These are phyloP conservation scores for Pan paniscus DNA, from an alignment of 2,113 vertebrate genomes.

Conservation along the genomic window DNA sequence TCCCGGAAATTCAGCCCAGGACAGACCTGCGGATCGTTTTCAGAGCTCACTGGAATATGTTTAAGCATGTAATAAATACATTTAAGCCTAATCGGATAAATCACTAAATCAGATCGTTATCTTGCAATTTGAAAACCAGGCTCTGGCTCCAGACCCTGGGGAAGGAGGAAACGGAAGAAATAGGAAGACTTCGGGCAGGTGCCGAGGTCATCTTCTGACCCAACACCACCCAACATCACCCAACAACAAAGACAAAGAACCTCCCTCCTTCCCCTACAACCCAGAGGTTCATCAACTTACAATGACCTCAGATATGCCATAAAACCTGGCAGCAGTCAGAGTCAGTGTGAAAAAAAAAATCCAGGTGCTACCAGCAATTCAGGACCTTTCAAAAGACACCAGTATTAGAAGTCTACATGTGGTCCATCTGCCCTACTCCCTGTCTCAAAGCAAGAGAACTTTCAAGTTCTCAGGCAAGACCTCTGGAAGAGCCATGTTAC, in stretches of 20 bases:
- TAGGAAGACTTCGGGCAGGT: not conserved
- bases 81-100: conserved; percentile 77
- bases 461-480: not conserved
- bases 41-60: conserved; percentile 70
- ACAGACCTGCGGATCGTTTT: conserved; percentile 65
- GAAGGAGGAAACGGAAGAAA: conserved; percentile 24
- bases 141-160: conserved; percentile 36
- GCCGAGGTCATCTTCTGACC: not conserved
- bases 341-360: not conserved
- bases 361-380: rapidly evolving
- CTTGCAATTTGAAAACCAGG: conserved; percentile 71
- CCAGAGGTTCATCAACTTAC: not conserved
- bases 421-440: not conserved
- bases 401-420: not conserved
- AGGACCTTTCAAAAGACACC: not conserved
- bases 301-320: not conserved
- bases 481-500: not conserved
- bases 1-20: conserved; percentile 48
- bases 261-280: rapidly evolving
- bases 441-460: not conserved
- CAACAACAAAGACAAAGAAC: not conserved
- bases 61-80: conserved; percentile 78
- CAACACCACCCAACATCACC: not conserved
- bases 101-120: conserved; percentile 73
- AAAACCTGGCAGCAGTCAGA: not conserved